A percentile compares a stretch with the other conserved stretches of the same genome.
These are phyloP conservation scores for Mastomys natalensis DNA, from an alignment of 2,113 vertebrate species.

Conservation along the genomic window DNA sequence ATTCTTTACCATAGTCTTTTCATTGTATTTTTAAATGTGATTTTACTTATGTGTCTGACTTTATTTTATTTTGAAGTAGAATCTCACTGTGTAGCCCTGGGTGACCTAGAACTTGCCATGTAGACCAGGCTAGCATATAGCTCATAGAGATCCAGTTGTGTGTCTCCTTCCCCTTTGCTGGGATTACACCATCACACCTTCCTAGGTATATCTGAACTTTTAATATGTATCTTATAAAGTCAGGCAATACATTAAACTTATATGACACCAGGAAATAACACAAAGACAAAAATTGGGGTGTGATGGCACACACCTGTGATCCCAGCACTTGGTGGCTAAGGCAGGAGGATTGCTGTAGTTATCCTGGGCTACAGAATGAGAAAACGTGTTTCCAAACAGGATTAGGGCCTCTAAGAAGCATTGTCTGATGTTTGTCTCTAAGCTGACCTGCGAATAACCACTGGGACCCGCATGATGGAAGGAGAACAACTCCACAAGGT, in stretches of 20 bases:
- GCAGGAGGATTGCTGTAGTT: neutral
- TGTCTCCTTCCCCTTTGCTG: neutral
- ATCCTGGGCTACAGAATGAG: neutral
- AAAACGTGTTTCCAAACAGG: neutral
- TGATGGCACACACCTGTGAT: neutral
- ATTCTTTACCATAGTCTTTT: slow-evolving; percentile 41
- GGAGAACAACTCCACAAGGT: neutral
- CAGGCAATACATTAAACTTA: slow-evolving; percentile 51
- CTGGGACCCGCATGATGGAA: neutral
- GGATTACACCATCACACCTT: neutral
- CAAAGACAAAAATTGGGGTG: neutral
- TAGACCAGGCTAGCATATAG: neutral
- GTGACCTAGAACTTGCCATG: neutral
- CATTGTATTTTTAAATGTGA: slow-evolving; percentile 48
- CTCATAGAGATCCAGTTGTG: neutral
- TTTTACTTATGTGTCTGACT: slow-evolving; percentile 34
- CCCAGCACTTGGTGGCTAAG: neutral
- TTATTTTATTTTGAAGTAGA: neutral
- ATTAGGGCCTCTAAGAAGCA: neutral
- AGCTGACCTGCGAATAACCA: neutral
- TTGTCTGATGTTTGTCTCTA: neutral
- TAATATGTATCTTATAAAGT: slow-evolving; percentile 30
- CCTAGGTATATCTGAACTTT: slow-evolving; percentile 27
- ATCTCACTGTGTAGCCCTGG: neutral
- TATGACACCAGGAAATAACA: slow-evolving; percentile 15